A percentile compares a stretch with the other conserved stretches of the same genome.
Conservation (phyloP, 2,797 vertebrate genomes). For the Lepilemur septentrionalis region DNA sequence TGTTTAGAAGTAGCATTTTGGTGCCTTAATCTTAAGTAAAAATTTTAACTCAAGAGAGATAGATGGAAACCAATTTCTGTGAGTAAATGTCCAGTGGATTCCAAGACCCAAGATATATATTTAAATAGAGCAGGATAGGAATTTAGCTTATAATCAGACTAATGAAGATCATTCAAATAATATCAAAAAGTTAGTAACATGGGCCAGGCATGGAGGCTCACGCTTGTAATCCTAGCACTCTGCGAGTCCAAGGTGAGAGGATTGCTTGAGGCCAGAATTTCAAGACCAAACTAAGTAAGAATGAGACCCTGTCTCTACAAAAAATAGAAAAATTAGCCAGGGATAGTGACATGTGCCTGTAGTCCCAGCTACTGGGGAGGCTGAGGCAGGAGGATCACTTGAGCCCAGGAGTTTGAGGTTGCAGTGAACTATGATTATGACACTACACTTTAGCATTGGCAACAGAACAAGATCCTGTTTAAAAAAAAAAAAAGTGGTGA, state of each 20-base stretch:
- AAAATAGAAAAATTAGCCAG: background rate
- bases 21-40: background rate
- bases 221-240: background rate
- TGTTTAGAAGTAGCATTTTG: background rate
- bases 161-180: background rate
- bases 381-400: background rate
- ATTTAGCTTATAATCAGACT: background rate
- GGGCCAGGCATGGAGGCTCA: background rate
- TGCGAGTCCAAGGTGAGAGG: background rate
- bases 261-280: background rate
- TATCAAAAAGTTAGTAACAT: background rate
- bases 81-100: background rate
- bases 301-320: background rate
- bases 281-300: background rate
- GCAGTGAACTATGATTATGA: background rate
- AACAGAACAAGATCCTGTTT: background rate
- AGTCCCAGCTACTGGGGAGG: background rate
- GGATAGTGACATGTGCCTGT: background rate
- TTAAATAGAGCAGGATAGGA: background rate
- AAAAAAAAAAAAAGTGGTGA: background rate
- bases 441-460: background rate
- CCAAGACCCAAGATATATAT: background rate
- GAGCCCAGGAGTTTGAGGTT: background rate
- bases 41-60: background rate
- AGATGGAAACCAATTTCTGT: background rate